Evolutionary conservation across 2,113 vertebrate genomes (phyloP).

Genomic region (Phalacrocorax aristotelis): DNA sequence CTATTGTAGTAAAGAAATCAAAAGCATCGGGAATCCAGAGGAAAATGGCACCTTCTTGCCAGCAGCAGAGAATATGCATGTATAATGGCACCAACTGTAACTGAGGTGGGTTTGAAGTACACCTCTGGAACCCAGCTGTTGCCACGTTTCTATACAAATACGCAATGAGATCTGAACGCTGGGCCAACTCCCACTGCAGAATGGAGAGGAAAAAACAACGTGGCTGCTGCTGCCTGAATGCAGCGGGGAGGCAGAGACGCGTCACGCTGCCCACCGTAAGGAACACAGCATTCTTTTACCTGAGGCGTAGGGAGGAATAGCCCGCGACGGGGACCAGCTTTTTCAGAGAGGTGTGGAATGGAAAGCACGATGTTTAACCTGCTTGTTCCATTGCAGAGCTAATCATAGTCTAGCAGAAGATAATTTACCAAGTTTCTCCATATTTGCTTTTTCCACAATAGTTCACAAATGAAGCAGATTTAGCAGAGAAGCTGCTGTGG

Average conservation of each 20-base stretch:
- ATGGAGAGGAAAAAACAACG: background rate
- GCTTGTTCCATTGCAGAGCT: background rate
- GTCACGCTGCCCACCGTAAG: accelerated
- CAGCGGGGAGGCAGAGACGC: background rate
- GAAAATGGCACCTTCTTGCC: background rate
- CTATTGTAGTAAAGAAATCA: background rate
- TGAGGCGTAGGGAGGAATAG: background rate
- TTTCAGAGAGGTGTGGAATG: background rate
- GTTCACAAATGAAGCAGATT: background rate
- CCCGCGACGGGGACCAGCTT: background rate
- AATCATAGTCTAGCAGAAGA: background rate
- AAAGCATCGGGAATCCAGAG: background rate
- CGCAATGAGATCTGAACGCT: background rate
- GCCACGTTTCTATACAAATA: background rate
- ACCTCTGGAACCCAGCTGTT: background rate
- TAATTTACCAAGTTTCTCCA: background rate
- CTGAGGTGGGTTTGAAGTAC: background rate
- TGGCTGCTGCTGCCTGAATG: background rate
- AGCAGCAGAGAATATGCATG: background rate
- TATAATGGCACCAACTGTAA: background rate
- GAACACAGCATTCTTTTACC: background rate
- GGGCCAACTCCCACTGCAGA: background rate
- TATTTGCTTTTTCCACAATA: background rate
- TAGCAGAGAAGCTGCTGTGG: background rate
- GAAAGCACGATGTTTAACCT: background rate